Evolutionary conservation across 2,797 vertebrate genomes (phyloP), one percentile per base, ranked within the genome.

Genomic region (Falco naumanni): DNA sequence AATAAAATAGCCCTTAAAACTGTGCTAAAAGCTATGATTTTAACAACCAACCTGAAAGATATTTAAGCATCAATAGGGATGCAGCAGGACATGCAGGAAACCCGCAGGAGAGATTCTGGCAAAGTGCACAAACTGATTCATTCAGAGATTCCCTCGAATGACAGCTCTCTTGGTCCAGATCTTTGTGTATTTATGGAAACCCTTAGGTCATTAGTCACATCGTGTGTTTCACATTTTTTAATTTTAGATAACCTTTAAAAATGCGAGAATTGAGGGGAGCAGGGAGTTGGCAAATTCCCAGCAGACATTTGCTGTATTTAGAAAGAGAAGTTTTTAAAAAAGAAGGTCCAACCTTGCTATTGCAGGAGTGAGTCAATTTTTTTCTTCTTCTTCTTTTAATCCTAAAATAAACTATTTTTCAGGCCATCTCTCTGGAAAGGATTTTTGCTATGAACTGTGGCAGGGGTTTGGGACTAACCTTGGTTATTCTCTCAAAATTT

Each of bases 231-330:
- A 21, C 34, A 37, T 81, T 85, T 64, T 75, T 71, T 56, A 64
- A 56, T 96, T 85, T 51, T 60, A 56, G 76, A 66, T 83, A 94
- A 87, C 84, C 90, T 93, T 96, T 82, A 82, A 82, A 94, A 94
- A 87, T 3, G 72, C 16, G 75, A 34, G 68, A 85, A 74, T 24
- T 48, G 45, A 87, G 39, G 43, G 74, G 68, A 87, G 69, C 7
- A 29, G n/a, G 24, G 47, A 66, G n/a, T 2, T 84, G 80, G 90
- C 74, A 90, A 79, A 93, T 65, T 76, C 74, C 63, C 65, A 84
- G 37, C 59, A 83, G 78, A 71, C 15, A 13, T 70, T 48, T 60
- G 39, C 53, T 79, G 28, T 45, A 82, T 66, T 66, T 79, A 81
- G 70, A 63, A 78, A 59, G 50, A 70, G 14, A 39, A 90, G 89